Percentiles rank a stretch among this genome's conserved stretches.
Evolutionary conservation across 2,113 vertebrate species (phyloP).

Genomic region (Neodontobutis hainanensis): DNA sequence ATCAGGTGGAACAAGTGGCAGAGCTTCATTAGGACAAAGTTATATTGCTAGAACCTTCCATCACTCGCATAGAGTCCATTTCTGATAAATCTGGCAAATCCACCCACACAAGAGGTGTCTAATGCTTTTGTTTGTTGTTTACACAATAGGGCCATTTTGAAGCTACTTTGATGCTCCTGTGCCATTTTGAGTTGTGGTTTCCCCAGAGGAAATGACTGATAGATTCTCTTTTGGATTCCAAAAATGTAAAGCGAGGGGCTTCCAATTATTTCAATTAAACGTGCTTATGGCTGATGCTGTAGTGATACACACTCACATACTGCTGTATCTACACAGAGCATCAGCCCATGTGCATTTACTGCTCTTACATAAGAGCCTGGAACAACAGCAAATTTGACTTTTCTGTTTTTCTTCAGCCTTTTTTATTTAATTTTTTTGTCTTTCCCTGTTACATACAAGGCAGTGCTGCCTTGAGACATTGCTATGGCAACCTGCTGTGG

Average conservation of each 20-base stretch:
- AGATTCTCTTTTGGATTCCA: slow-evolving; percentile 10
- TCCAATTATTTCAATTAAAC: slow-evolving; percentile 12
- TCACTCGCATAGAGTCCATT: slow-evolving; percentile 1
- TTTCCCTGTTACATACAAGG: slow-evolving; percentile 44
- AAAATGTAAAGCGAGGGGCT: background rate
- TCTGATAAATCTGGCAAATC: background rate
- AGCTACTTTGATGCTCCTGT: background rate
- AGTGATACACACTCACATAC: slow-evolving; percentile 1
- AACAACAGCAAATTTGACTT: slow-evolving; percentile 30
- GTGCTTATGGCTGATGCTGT: slow-evolving; percentile 17
- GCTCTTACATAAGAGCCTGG: slow-evolving; percentile 57
- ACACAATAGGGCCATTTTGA: background rate
- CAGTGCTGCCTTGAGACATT: slow-evolving; percentile 48
- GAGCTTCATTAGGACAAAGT: too few relatives aligned
- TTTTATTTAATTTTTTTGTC: slow-evolving; percentile 20
- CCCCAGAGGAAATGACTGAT: background rate
- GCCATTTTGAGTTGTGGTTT: background rate
- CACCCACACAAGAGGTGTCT: background rate
- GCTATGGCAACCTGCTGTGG: slow-evolving; percentile 62
- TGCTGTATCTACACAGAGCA: slow-evolving; percentile 10
- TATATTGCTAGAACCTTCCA: background rate
- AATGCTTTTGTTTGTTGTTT: background rate
- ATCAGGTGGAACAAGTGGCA: slow-evolving; percentile 10
- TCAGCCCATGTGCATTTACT: slow-evolving; percentile 37
- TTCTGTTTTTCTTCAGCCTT: slow-evolving; percentile 21